Percentiles rank a stretch among this genome's conserved stretches.
phyloP scores from a whole-genome alignment of 2,797 vertebrate genomes.

The Rhodeus uyekii region DNA sequence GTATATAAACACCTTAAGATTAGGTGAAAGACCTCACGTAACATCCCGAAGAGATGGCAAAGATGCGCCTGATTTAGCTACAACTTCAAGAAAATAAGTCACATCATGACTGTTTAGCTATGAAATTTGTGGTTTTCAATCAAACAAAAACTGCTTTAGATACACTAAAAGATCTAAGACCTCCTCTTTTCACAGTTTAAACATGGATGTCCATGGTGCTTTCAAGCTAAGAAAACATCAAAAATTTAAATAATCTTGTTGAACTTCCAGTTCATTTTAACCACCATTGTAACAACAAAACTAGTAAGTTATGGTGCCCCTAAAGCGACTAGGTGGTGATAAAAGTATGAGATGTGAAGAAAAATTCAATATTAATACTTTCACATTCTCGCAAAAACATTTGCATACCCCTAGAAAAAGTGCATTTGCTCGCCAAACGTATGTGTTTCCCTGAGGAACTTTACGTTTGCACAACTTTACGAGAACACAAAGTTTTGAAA shows the following conservation, averaged over 20 bases:
- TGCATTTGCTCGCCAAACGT: no score
- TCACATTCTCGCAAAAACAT: no score
- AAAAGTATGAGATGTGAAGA: neutral
- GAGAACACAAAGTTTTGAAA: no score
- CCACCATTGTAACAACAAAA: neutral
- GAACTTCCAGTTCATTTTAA: neutral
- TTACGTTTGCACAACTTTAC: no score
- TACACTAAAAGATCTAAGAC: neutral
- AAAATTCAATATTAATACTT: neutral
- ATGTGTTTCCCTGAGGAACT: no score
- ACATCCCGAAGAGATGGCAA: neutral
- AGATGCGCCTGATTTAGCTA: neutral
- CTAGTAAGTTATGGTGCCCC: neutral
- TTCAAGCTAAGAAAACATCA: neutral
- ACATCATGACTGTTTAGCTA: neutral
- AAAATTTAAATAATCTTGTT: neutral
- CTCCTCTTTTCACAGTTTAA: neutral
- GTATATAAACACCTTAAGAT: neutral
- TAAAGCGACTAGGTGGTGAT: neutral
- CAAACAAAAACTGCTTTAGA: neutral
- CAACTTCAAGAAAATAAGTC: neutral
- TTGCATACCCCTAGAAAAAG: no score
- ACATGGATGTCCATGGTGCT: neutral
- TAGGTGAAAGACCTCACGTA: neutral
- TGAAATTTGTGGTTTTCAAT: neutral